Base-by-base conservation (phyloP, 2,888 invertebrate species). In the Ennomos quercinarius region DNA sequence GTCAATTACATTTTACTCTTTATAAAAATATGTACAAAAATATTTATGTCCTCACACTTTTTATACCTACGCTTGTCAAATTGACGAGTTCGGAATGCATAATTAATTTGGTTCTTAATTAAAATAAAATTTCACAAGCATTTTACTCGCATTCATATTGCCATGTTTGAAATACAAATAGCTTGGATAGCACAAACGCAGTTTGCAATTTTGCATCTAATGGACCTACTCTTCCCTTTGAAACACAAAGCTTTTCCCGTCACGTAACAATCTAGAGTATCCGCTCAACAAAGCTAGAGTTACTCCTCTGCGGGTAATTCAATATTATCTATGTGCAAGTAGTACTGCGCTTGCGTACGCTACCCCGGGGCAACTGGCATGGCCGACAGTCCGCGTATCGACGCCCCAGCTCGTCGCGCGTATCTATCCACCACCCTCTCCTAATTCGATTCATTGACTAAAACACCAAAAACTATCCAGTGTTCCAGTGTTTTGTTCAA, bases 361-460 rank as follows among this genome's bases (percentile, higher is more conserved):
- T 69, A 78, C 81, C 89, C 89, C 84, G 80, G 83, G 72, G 78
- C 39, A 81, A 83, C 84, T 84, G 85, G 84, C 89, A 91, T 91
- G 91, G 91, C 91, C 70, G 77, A 84, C 90, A 91, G 91, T 91
- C 57, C 78, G 83, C 81, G 87, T 90, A 91, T 91, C 71, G 91
- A 91, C 90, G 86, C 81, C 61, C 63, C 83, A 75, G 53, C 67
- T 71, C 70, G 80, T 76, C 77, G 77, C 82, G 83, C 81, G 79
- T 82, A 70, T 76, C 64, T 57, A 51, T 68, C 64, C 61, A 60
- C 57, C 58, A 59, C 52, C 53, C 39, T 40, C 47, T 51, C 63
- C 58, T 55, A 67, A 68, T 70, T 55, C 61, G 61, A 66, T 57
- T 61, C 55, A 67, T 61, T 60, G 63, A 68, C 63, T 67, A 50